Evolutionary conservation across 1,140 invertebrate genomes (phyloP).

Genomic region (Gryllus bimaculatus): DNA sequence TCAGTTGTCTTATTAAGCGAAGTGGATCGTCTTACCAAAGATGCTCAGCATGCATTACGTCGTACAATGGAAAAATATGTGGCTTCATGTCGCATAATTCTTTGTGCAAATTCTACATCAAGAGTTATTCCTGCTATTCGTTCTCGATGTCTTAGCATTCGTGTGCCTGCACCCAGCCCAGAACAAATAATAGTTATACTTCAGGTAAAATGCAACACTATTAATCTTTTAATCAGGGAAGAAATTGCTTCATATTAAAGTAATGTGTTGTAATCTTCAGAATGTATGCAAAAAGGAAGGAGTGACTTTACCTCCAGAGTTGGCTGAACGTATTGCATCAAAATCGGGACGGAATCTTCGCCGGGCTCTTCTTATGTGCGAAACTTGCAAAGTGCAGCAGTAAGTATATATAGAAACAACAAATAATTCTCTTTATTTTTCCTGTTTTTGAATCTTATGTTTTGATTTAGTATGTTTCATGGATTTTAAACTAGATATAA

Average conservation of each 20-base stretch:
- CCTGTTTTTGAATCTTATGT: neutral
- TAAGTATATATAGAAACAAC: slow-evolving; percentile 31
- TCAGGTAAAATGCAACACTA: neutral
- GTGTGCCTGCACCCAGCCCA: slow-evolving; percentile 77
- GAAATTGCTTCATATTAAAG: neutral
- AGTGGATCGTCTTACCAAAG: slow-evolving; percentile 91
- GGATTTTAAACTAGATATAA: too few relatives aligned
- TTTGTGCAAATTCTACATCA: slow-evolving; percentile 91
- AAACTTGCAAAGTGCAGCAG: slow-evolving; percentile 88
- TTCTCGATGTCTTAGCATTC: slow-evolving; percentile 84
- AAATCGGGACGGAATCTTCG: slow-evolving; percentile 85
- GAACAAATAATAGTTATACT: slow-evolving; percentile 66
- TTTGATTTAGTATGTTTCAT: neutral
- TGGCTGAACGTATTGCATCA: slow-evolving; percentile 69
- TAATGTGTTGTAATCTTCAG: slow-evolving; percentile 31
- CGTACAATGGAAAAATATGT: slow-evolving; percentile 99
- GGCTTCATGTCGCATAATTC: slow-evolving; percentile 84
- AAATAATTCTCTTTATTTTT: neutral
- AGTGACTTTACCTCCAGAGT: slow-evolving; percentile 61
- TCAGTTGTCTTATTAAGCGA: slow-evolving; percentile 88
- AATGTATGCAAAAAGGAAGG: slow-evolving; percentile 79
- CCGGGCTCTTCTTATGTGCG: slow-evolving; percentile 85
- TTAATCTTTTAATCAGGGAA: neutral
- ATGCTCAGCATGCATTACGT: slow-evolving; percentile 94
- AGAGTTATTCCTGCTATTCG: slow-evolving; percentile 90